A percentile compares a stretch with the other conserved stretches of the same genome.
Conservation (phyloP, 1,140 invertebrate species). For the Globodera ellingtonae region DNA sequence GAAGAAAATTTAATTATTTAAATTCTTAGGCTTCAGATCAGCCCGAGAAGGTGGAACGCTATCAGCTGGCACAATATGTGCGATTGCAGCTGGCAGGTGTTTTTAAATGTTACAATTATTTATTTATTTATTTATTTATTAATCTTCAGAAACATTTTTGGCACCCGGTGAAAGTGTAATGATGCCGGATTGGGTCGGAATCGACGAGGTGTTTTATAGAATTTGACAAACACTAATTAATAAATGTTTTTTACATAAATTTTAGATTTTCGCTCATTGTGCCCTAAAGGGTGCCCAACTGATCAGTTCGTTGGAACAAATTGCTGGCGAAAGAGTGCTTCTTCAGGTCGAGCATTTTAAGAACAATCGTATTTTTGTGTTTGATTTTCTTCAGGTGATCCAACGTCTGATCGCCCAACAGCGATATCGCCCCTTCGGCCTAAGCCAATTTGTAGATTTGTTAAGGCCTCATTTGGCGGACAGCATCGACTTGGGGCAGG, state of each 20-base stretch:
- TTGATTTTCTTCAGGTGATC: constrained; percentile 28
- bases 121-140: constrained; percentile 11
- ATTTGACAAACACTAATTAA: not conserved
- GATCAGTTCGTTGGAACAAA: constrained; percentile 40
- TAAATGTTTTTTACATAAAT: not conserved
- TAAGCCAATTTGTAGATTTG: constrained; percentile 43
- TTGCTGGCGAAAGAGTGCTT: constrained; percentile 42
- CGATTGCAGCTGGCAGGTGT: constrained; percentile 44
- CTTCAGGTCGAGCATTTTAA: constrained; percentile 10
- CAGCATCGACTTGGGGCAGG: constrained; percentile 47
- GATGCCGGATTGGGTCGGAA: constrained; percentile 27
- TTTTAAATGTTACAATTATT: not conserved
- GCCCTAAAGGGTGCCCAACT: constrained; percentile 47
- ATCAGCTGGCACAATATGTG: constrained; percentile 40
- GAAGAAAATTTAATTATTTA: not conserved
- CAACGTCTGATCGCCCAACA: constrained; percentile 25
- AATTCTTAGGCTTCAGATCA: not conserved
- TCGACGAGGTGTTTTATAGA: constrained; percentile 7
- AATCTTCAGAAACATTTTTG: constrained; percentile 31
- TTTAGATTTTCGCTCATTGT: constrained; percentile 44
- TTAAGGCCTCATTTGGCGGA: constrained; percentile 39
- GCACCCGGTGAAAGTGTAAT: constrained; percentile 38
- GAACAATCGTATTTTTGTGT: not conserved
- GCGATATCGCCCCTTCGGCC: constrained; percentile 34
- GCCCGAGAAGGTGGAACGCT: constrained; percentile 14